Conservation (phyloP, 2,888 invertebrate species). For the Tachystola acroxantha region DNA sequence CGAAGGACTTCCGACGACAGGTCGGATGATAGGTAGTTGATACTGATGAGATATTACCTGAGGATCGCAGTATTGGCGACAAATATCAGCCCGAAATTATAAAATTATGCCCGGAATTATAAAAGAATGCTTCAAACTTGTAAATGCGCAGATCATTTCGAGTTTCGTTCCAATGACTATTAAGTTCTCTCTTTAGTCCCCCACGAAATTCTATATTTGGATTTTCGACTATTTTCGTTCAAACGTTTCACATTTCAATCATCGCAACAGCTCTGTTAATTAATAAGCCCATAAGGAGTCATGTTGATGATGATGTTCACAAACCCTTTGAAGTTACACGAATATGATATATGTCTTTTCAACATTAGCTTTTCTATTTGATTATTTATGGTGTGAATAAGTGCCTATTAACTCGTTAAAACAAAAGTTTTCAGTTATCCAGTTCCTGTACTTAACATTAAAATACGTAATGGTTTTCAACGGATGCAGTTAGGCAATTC, state of each 20-base stretch:
- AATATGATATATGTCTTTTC: constrained; percentile 40
- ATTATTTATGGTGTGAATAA: no score
- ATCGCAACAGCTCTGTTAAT: constrained; percentile 43
- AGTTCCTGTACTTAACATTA: constrained; percentile 38
- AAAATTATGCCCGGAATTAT: no score
- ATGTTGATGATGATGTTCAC: constrained; percentile 27
- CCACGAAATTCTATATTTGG: constrained; percentile 27
- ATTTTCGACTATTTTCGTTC: constrained; percentile 28
- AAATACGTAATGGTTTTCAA: constrained; percentile 27
- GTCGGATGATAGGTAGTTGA: no score
- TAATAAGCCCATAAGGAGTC: constrained; percentile 33
- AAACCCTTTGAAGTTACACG: constrained; percentile 45
- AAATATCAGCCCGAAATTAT: no score
- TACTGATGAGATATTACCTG: no score
- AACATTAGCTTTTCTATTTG: constrained; percentile 22
- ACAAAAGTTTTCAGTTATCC: constrained; percentile 34
- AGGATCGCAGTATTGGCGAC: no score
- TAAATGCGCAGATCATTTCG: constrained; percentile 3
- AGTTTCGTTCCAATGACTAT: constrained; percentile 6
- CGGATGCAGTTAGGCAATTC: constrained; percentile 17
- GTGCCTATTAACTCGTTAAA: no score
- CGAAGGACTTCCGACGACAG: no score
- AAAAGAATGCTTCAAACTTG: no score
- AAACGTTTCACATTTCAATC: constrained; percentile 53
- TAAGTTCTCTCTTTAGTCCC: constrained; percentile 12